Evolutionary conservation across 2,113 vertebrate genomes (phyloP).

Genomic region (Gallinago media): DNA sequence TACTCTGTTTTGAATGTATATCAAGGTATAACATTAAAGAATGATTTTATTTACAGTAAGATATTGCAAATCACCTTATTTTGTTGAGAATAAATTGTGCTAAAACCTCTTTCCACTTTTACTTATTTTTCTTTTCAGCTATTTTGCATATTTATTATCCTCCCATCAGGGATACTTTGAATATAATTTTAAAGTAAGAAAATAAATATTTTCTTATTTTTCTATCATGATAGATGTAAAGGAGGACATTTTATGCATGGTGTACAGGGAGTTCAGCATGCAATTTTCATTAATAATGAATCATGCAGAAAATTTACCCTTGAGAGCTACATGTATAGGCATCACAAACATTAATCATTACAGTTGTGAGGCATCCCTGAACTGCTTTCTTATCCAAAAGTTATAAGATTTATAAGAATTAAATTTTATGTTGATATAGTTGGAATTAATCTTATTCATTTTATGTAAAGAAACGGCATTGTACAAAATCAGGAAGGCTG

Average conservation of each 20-base stretch:
- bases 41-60: conserved; percentile 27
- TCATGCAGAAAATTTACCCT: not conserved
- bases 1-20: not conserved
- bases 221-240: not conserved
- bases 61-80: not conserved
- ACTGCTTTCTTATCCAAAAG: not conserved
- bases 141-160: conserved; percentile 53
- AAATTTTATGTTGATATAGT: not conserved
- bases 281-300: conserved; percentile 42
- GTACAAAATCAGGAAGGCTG: not conserved
- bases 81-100: not conserved
- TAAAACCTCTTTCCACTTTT: not conserved
- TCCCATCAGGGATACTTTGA: conserved; percentile 15
- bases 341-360: conserved; percentile 15
- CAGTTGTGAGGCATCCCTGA: not conserved
- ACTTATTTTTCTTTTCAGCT: conserved; percentile 22
- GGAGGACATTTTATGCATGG: conserved; percentile 16
- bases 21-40: not conserved
- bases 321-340: not conserved
- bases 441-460: not conserved
- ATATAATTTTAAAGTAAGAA: conserved; percentile 29
- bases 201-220: conserved; percentile 53
- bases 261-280: not conserved
- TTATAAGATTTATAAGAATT: not conserved
- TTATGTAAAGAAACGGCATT: not conserved